Evolutionary conservation across 2,888 invertebrate genomes (phyloP), one percentile per base, ranked within the genome.

Genomic region (Drosophila mercatorum): DNA sequence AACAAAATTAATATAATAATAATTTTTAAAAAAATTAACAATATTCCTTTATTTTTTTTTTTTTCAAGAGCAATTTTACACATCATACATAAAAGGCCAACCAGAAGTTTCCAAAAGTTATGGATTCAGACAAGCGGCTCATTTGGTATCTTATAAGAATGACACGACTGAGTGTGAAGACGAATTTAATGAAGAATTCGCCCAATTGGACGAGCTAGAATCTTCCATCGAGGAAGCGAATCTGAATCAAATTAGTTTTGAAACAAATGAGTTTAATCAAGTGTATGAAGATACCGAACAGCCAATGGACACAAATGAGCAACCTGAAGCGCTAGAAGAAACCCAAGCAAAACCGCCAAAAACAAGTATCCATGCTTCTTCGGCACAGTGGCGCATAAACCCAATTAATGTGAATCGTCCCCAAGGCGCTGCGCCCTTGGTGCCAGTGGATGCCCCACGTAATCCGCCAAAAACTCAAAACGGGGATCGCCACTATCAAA

Each of bases 331-430:
- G 4, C 17, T 36, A 28, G 7, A 2, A 34, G 7, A 34, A 34
- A 6, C 34, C 2, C 6, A 6, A 34, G 7, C 34, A 34, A 7
- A 34, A 7, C 6, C 0, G 34, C 10, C 34, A 5, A 2, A 10
- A n/a, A 11, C 31, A 0, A 26, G 51, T 14, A 8, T 43, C 0
- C 31, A 57, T 0, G 49, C 51, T 0, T 57, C 53, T 0, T 86
- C 89, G 0, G 71, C 66, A 0, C 84, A 83, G 26, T 78, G 80
- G 76, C 88, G 88, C 10, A 75, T 79, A 64, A 65, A 80, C 3
- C 75, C 83, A 0, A 89, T 81, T 57, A 88, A 88, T 59, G 51
- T 76, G 4, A 80, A 78, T 11, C 77, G 88, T 3, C 85, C 90
- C 10, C 67, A 63, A 5, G 89, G 83, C 2, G 78, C 88, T 17